Evolutionary conservation across 2,888 invertebrate genomes (phyloP).

Genomic region (Agrotis clavis): DNA sequence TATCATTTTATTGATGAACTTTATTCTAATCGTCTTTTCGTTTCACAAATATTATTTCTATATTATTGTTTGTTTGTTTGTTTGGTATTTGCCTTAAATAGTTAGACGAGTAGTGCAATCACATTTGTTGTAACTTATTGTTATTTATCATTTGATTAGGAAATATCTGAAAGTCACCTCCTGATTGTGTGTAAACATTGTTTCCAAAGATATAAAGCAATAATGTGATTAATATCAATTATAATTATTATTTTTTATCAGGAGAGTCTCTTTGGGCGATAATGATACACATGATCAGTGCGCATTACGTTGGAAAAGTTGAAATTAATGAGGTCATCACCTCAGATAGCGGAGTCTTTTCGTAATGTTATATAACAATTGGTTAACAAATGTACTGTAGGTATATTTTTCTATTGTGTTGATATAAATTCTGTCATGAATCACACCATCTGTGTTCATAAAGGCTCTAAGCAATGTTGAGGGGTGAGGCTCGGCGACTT

Average conservation of each 20-base stretch:
- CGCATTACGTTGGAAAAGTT: constrained; percentile 27
- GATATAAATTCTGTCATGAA: constrained; percentile 71
- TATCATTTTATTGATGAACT: constrained; percentile 44
- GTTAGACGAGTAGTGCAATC: constrained; percentile 62
- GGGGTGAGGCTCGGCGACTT: constrained; percentile 24
- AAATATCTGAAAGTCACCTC: constrained; percentile 3
- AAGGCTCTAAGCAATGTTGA: constrained; percentile 45
- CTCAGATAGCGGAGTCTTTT: constrained; percentile 46
- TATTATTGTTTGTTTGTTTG: constrained; percentile 51
- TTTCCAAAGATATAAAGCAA: constrained; percentile 42
- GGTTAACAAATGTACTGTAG: constrained; percentile 59
- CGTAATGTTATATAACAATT: constrained; percentile 61
- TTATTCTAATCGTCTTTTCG: constrained; percentile 42
- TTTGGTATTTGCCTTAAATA: constrained; percentile 51
- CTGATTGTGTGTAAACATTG: constrained; percentile 36
- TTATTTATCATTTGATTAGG: constrained; percentile 54
- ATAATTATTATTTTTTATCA: constrained; percentile 51
- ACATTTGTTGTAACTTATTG: constrained; percentile 61
- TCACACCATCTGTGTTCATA: constrained; percentile 88
- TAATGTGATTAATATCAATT: constrained; percentile 45
- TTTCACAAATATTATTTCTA: constrained; percentile 59
- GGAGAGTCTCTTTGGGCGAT: constrained; percentile 15
- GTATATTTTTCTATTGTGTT: constrained; percentile 59
- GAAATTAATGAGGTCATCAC: constrained; percentile 42
- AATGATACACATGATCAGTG: constrained; percentile 31